Percentiles rank a stretch among this genome's conserved stretches.
These are phyloP conservation scores for Euura saliciscinereae DNA, from an alignment of 1,140 invertebrate genomes.

Conservation along the genomic window DNA sequence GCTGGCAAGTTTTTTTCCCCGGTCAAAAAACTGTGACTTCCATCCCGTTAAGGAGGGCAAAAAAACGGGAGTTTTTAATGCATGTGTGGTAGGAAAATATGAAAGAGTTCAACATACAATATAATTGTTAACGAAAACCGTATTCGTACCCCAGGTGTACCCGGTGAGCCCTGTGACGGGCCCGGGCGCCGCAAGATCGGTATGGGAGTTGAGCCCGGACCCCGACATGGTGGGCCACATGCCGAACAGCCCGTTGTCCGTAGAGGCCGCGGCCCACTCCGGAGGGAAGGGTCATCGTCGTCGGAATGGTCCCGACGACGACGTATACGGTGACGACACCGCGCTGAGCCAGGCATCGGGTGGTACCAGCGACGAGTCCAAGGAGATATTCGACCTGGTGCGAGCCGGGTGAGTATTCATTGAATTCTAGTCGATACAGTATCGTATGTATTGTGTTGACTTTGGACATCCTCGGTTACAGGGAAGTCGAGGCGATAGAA, in stretches of 20 bases:
- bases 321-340: slow-evolving; percentile 52
- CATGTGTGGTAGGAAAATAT: too few relatives aligned
- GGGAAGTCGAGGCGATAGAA: slow-evolving; percentile 78
- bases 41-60: too few relatives aligned
- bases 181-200: slow-evolving; percentile 83
- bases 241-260: slow-evolving; percentile 70
- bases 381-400: slow-evolving; percentile 52
- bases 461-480: slow-evolving; percentile 68
- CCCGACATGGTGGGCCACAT: slow-evolving; percentile 61
- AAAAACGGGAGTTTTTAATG: too few relatives aligned
- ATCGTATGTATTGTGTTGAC: slow-evolving; percentile 77
- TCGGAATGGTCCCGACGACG: slow-evolving; percentile 48
- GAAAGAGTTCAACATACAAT: too few relatives aligned
- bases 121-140: background rate
- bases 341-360: slow-evolving; percentile 35
- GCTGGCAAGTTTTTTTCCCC: too few relatives aligned
- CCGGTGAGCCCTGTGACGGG: slow-evolving; percentile 65
- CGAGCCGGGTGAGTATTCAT: slow-evolving; percentile 57
- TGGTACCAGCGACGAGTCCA: slow-evolving; percentile 48
- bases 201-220: slow-evolving; percentile 75
- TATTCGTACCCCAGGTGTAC: slow-evolving; percentile 45
- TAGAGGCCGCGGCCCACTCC: slow-evolving; percentile 60
- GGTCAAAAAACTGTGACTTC: too few relatives aligned
- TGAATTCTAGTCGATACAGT: slow-evolving; percentile 76
- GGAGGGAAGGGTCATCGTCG: slow-evolving; percentile 33